These are phyloP conservation scores for Crepidodera aurea DNA, from an alignment of 2,888 invertebrate species.

Conservation along the genomic window DNA sequence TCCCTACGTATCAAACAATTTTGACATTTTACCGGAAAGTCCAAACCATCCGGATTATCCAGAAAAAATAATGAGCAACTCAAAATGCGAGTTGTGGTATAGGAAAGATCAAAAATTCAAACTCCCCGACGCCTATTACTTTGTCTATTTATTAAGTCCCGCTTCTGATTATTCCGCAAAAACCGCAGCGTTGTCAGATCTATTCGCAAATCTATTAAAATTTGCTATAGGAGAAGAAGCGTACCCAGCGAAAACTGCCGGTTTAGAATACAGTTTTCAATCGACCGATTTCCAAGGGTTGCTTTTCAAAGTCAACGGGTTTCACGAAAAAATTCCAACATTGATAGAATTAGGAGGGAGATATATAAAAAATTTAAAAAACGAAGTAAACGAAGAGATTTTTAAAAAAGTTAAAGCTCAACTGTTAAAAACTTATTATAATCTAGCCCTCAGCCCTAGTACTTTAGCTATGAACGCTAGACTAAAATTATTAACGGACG, in stretches of 20 bases:
- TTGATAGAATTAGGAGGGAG: constrained; percentile 75
- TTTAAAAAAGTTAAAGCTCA: constrained; percentile 78
- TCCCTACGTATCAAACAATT: constrained; percentile 76
- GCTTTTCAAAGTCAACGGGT: constrained; percentile 44
- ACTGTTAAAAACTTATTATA: constrained; percentile 70
- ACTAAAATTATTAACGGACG: constrained; percentile 72
- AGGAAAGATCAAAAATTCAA: constrained; percentile 84
- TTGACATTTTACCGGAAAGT: constrained; percentile 66
- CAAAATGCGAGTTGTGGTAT: constrained; percentile 79
- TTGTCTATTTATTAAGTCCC: constrained; percentile 78
- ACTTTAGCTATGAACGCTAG: constrained; percentile 76
- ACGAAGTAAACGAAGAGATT: constrained; percentile 67
- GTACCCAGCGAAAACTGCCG: constrained; percentile 45
- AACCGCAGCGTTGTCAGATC: constrained; percentile 37
- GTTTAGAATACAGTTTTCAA: constrained; percentile 37
- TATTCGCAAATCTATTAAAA: constrained; percentile 41
- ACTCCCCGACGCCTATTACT: constrained; percentile 78
- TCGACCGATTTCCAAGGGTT: constrained; percentile 40
- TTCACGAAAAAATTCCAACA: constrained; percentile 59
- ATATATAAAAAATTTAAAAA: constrained; percentile 68
- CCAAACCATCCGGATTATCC: constrained; percentile 63
- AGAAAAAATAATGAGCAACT: constrained; percentile 65
- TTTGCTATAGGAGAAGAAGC: constrained; percentile 45
- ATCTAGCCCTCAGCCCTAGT: constrained; percentile 66
- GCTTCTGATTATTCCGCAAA: constrained; percentile 67